A percentile compares a stretch with the other conserved stretches of the same genome.
phyloP scores from a whole-genome alignment of 2,113 vertebrate species.

The Rhadina sibilatrix region DNA sequence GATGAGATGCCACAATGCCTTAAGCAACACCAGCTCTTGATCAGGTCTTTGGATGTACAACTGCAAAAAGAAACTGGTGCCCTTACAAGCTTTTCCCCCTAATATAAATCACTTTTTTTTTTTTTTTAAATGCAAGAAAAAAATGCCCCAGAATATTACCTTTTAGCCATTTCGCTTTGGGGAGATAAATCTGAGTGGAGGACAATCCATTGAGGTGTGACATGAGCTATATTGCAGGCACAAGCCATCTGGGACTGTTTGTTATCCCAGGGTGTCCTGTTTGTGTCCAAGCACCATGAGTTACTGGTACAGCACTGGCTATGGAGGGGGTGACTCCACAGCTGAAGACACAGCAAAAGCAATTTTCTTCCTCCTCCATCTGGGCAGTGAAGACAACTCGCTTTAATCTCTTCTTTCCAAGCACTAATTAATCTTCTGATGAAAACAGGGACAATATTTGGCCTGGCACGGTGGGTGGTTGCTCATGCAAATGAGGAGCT shows the following conservation, averaged over 20 bases:
- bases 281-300: conserved; percentile 6
- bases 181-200: neutral
- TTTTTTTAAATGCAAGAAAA: neutral
- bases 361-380: neutral
- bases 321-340: neutral
- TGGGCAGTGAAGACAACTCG: neutral
- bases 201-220: neutral
- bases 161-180: neutral
- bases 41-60: neutral
- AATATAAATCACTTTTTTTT: neutral
- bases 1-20: neutral
- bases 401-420: conserved; percentile 19
- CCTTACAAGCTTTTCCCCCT: neutral
- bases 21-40: neutral
- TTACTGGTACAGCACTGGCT: neutral
- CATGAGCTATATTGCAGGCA: neutral
- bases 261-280: neutral
- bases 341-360: neutral
- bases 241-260: neutral
- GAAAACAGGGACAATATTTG: conserved; percentile 27
- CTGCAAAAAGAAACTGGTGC: neutral
- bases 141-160: neutral
- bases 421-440: conserved; percentile 10
- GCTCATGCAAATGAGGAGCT: neutral
- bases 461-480: conserved; percentile 18